Conservation (phyloP, 2,888 invertebrate species). For the Diaprepes abbreviatus region DNA sequence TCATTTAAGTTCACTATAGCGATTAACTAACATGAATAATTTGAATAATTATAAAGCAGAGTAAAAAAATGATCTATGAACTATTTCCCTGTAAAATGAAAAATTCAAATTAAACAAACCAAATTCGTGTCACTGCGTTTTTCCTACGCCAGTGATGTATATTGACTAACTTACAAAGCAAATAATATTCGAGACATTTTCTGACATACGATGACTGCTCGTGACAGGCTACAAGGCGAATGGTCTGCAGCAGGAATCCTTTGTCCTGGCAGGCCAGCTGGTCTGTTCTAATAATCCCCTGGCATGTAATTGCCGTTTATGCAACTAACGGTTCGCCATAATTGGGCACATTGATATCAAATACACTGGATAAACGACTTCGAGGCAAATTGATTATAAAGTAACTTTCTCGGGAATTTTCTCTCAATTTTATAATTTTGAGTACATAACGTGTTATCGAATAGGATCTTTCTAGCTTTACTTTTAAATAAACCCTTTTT, state of each 20-base stretch:
- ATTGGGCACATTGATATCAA: slow-evolving; percentile 18
- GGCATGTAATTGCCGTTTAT: slow-evolving; percentile 22
- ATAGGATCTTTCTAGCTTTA: no score
- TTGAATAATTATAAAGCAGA: no score
- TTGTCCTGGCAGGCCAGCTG: slow-evolving; percentile 20
- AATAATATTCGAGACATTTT: slow-evolving; percentile 57
- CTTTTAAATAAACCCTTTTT: no score
- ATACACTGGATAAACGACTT: neutral
- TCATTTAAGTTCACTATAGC: no score
- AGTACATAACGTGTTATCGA: no score
- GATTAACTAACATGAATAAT: no score
- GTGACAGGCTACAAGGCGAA: slow-evolving; percentile 53
- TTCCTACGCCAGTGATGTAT: slow-evolving; percentile 1
- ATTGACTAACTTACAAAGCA: slow-evolving; percentile 35
- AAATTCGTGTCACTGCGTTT: no score
- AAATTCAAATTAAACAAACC: no score
- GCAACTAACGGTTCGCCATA: slow-evolving; percentile 26
- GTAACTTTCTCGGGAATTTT: no score
- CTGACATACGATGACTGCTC: slow-evolving; percentile 59
- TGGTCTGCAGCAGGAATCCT: slow-evolving; percentile 24
- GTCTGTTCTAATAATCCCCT: slow-evolving; percentile 20
- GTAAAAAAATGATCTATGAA: no score
- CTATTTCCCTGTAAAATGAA: no score
- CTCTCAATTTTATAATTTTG: no score
- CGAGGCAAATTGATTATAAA: neutral